Evolutionary conservation across 2,888 invertebrate genomes (phyloP).

Genomic region (Plebejus melissa): DNA sequence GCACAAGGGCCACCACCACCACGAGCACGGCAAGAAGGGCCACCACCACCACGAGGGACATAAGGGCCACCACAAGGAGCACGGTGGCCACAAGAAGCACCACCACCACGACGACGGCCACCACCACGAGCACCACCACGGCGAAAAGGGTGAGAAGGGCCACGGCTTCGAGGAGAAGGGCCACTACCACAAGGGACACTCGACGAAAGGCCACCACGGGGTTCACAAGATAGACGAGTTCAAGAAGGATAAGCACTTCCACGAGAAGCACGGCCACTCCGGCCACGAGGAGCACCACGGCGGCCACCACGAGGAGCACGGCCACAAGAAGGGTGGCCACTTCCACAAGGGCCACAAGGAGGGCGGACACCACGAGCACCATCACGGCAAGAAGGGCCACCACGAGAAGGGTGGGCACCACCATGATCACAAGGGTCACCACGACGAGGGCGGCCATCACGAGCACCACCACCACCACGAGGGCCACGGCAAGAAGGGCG

Average conservation of each 20-base stretch:
- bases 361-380: constrained; percentile 77
- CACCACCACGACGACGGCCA: constrained; percentile 83
- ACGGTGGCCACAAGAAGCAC: constrained; percentile 81
- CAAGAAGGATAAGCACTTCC: constrained; percentile 91
- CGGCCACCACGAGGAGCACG: constrained; percentile 86
- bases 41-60: constrained; percentile 85
- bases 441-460: background rate
- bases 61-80: constrained; percentile 78
- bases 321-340: constrained; percentile 89
- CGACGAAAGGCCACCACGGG: constrained; percentile 90
- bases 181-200: constrained; percentile 89
- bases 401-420: constrained; percentile 87
- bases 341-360: constrained; percentile 84
- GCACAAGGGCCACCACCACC: constrained; percentile 82
- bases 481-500: constrained; percentile 48
- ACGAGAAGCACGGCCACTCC: constrained; percentile 88
- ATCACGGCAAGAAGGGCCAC: constrained; percentile 89
- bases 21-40: constrained; percentile 84
- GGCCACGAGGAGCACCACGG: constrained; percentile 89
- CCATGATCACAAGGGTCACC: background rate
- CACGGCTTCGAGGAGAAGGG: constrained; percentile 78
- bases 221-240: constrained; percentile 91
- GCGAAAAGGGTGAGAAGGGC: constrained; percentile 82
- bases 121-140: constrained; percentile 81
- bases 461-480: background rate